Evolutionary conservation across 2,888 invertebrate species (phyloP), one percentile per base, ranked within the genome.

Genomic region (Melieria picta): DNA sequence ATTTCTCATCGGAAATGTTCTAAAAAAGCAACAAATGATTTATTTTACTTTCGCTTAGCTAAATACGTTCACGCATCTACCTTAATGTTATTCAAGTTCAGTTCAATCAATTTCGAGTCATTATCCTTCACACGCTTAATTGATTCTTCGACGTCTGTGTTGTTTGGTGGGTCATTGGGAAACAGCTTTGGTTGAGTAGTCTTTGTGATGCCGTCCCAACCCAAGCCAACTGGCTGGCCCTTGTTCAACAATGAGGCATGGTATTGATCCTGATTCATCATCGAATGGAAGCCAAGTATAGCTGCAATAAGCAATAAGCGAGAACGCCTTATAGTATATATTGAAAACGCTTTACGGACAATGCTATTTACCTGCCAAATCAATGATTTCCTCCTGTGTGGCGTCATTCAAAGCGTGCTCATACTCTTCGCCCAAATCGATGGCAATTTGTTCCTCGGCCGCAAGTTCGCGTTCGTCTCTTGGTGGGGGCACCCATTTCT

Each of bases 231-330:
- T 0, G 95, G 95, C 84, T 96, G 95, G 45, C 94, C 95, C 88
- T 96, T 96, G 89, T 96, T 97, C 77, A 95, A 88, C 74, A 97
- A 89, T 56, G 99, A 98, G 74, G 98, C 97, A 89, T 99, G 98
- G 88, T 98, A 99, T 89, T 99, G 99, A 86, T 98, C 98, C 89
- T 99, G 99, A 87, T 98, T 99, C 93, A 99, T 95, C 96, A 99
- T 98, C 76, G 98, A 98, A 89, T 99, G 99, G 91, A 99, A 98
- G 83, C 99, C 99, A 85, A 98, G 91, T 88, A 98, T 97, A 87
- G 98, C 98, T 96, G 88, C 5, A 50, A 48, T 16, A 16, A 69
- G 16, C 30, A 30, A 30, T 30, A 30, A 30, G 30, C 30, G 30
- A 30, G 30, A 30, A 30, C 30, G 30, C 30, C 30, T 30, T 30